These are phyloP conservation scores for Pollenia labialis DNA, from an alignment of 2,888 invertebrate species.

Conservation along the genomic window DNA sequence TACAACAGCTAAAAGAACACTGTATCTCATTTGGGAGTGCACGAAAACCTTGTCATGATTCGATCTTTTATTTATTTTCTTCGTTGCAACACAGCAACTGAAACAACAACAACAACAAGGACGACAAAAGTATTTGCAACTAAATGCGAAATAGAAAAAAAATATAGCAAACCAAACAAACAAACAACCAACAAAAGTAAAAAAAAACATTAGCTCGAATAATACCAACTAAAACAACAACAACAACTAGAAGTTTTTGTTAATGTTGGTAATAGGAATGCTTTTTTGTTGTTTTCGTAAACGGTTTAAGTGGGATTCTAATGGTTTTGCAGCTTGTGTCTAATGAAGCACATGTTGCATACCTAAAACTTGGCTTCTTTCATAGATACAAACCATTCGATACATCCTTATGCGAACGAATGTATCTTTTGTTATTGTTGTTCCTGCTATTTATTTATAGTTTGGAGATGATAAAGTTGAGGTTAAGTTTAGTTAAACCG, in stretches of 20 bases:
- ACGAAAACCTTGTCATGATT: constrained; percentile 83
- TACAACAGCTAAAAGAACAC: constrained; percentile 38
- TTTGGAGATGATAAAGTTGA: constrained; percentile 51
- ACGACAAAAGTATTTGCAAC: constrained; percentile 36
- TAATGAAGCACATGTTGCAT: constrained; percentile 69
- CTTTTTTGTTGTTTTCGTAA: constrained; percentile 31
- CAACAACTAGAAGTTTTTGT: constrained; percentile 26
- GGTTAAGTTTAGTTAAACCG: constrained; percentile 48
- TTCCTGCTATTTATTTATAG: constrained; percentile 46
- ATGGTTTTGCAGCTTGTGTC: constrained; percentile 57
- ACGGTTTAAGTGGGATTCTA: constrained; percentile 61
- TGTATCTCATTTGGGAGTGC: constrained; percentile 76
- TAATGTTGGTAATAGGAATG: constrained; percentile 26
- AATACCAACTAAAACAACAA: constrained; percentile 33
- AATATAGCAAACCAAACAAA: constrained; percentile 29
- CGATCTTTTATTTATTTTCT: constrained; percentile 78
- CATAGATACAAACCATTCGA: constrained; percentile 32
- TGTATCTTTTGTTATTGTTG: constrained; percentile 15
- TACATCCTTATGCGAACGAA: constrained; percentile 19
- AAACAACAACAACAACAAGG: constrained; percentile 28
- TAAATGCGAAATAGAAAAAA: constrained; percentile 42
- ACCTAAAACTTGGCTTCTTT: constrained; percentile 38
- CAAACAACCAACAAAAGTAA: constrained; percentile 18
- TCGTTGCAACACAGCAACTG: constrained; percentile 50
- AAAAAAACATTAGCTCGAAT: constrained; percentile 44